phyloP scores from a whole-genome alignment of 53 echinoderm and acorn worm species.

The Luidia sarsii region DNA sequence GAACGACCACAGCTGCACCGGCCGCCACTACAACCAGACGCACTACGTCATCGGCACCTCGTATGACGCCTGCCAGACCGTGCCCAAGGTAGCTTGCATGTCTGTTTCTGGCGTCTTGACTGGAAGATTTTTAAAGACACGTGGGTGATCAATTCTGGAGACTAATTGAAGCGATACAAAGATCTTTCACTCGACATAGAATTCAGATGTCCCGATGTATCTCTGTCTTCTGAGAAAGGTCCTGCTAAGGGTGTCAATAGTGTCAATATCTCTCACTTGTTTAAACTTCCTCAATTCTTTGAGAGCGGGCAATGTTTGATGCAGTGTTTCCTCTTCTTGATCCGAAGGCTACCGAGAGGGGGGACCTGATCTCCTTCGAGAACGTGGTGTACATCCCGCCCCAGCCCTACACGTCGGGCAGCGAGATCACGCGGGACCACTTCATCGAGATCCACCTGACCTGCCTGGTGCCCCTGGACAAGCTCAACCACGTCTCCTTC shows the following conservation, averaged over 20 bases:
- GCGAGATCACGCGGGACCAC: conserved; percentile 54
- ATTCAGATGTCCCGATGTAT: too few relatives aligned
- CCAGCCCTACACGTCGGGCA: conserved; percentile 59
- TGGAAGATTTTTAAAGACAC: too few relatives aligned
- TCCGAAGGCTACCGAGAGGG: conserved; percentile 10
- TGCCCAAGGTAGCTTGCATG: conserved; percentile 19
- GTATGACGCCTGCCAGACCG: conserved; percentile 74
- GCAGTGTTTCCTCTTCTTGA: too few relatives aligned
- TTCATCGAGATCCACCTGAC: conserved; percentile 73
- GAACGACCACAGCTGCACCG: conserved; percentile 70
- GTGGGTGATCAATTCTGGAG: too few relatives aligned
- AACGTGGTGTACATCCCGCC: conserved; percentile 78
- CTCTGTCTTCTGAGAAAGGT: too few relatives aligned
- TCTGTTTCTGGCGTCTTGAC: too few relatives aligned
- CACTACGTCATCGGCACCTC: conserved; percentile 75
- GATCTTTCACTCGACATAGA: too few relatives aligned
- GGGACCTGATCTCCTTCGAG: conserved; percentile 23
- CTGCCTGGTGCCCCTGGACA: conserved; percentile 67
- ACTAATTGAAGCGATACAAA: too few relatives aligned
- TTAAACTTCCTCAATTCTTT: too few relatives aligned
- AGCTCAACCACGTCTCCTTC: conserved; percentile 62
- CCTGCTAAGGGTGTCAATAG: too few relatives aligned
- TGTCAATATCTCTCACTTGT: too few relatives aligned
- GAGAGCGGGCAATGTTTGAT: too few relatives aligned
- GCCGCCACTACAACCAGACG: conserved; percentile 53